A percentile compares a stretch with the other conserved stretches of the same genome.
phyloP scores from a whole-genome alignment of 2,888 invertebrate species.

The Lysandra bellargus region DNA sequence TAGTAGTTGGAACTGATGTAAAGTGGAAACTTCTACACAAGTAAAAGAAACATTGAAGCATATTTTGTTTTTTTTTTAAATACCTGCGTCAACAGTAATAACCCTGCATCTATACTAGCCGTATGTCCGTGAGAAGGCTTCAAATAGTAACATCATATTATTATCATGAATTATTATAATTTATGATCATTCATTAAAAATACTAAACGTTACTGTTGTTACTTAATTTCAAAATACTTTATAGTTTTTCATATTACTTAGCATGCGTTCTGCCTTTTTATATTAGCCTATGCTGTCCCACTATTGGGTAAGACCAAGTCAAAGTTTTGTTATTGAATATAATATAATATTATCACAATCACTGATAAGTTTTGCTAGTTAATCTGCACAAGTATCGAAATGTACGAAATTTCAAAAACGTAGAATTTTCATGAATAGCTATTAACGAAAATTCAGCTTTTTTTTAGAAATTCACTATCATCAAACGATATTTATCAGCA shows the following conservation, averaged over 20 bases:
- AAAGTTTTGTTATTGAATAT: not conserved
- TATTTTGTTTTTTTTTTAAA: not conserved
- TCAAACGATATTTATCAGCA: not conserved
- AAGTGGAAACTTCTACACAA: not conserved
- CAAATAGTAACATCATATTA: not conserved
- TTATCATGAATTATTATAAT: too few relatives aligned
- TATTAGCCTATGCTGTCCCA: too few relatives aligned
- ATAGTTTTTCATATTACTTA: too few relatives aligned
- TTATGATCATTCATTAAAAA: too few relatives aligned
- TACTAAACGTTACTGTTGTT: too few relatives aligned
- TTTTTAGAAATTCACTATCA: conserved; percentile 26
- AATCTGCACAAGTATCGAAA: not conserved
- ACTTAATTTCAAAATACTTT: too few relatives aligned
- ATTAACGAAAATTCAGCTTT: not conserved
- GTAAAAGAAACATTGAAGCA: not conserved
- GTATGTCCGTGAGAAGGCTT: not conserved
- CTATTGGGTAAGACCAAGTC: too few relatives aligned
- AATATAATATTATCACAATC: not conserved
- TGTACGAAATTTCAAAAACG: not conserved
- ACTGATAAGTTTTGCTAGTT: not conserved
- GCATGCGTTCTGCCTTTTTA: too few relatives aligned
- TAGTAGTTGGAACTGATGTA: not conserved
- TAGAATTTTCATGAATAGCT: not conserved
- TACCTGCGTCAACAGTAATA: not conserved
- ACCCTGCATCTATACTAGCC: too few relatives aligned